Evolutionary conservation across 2,797 vertebrate genomes (phyloP), one percentile per base, ranked within the genome.

Genomic region (Alca torda): DNA sequence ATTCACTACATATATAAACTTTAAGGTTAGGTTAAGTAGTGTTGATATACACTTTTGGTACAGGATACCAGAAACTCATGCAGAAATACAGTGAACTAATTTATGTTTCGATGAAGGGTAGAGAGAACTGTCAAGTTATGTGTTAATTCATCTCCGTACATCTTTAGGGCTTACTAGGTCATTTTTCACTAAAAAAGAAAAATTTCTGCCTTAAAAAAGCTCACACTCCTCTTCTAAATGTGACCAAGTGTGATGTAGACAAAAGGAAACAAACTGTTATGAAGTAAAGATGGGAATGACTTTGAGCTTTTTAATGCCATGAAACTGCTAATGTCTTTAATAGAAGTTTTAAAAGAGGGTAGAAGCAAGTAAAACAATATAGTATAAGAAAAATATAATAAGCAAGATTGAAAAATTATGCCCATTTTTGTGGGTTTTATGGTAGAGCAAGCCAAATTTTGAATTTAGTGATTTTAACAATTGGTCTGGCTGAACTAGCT

Each of bases 391-490:
- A 33, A 85, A n/a, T 33, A 37, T n/a, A 67, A 60, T 39, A 25
- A 25, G 15, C 15, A 73, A 77, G 59, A 61, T 4, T 41, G 15
- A 84, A 84, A 78, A 89, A 43, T 19, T 63, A 18, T 54, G 81
- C 50, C 41, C 12, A 35, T 75, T 93, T 73, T 75, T 84, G 81
- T 91, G 61, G 28, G 31, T 65, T 97, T 95, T 88, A 80, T 90
- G 68, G 51, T 31, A 67, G 63, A 95, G 28, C 2, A 18, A 83
- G 4, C 10, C 92, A 48, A 90, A 87, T 92, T 90, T 92, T 94
- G 82, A 96, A 95, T 94, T 72, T 75, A 89, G 82, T 68, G 51
- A 67, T 89, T 97, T 79, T 93, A 92, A 77, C 73, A 94, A 65
- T 64, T 12, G 69, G 30, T 54, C 54, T 18, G n/a, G 59, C 50